Conservation (phyloP, 1,140 invertebrate genomes). For the Drosophila triauraria region DNA sequence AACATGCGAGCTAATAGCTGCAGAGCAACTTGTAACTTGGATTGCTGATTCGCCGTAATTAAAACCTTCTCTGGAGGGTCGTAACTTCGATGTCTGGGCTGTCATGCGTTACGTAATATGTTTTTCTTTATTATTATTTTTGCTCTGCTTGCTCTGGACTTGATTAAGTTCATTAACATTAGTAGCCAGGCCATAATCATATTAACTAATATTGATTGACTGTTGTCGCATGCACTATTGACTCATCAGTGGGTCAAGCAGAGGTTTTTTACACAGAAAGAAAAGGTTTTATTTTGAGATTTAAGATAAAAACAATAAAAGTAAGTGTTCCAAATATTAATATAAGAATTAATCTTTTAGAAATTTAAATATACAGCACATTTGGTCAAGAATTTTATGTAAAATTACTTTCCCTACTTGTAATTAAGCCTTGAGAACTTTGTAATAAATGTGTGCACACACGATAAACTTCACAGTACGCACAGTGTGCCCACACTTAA, state of each 20-base stretch:
- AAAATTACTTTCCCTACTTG: background rate
- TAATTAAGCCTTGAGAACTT: background rate
- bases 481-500: no score
- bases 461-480: no score
- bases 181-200: conserved; percentile 37
- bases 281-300: background rate
- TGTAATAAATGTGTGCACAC: background rate
- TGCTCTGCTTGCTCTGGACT: conserved; percentile 8
- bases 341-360: no score
- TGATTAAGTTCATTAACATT: conserved; percentile 53
- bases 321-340: no score
- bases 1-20: conserved; percentile 71
- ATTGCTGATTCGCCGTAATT: conserved; percentile 52
- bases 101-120: background rate
- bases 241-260: conserved; percentile 7
- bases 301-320: no score
- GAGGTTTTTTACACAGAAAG: background rate
- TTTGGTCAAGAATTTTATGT: no score
- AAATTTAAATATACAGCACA: no score
- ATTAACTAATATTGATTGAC: conserved; percentile 62
- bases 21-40: conserved; percentile 40
- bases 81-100: conserved; percentile 17
- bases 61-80: conserved; percentile 60
- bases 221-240: conserved; percentile 27
- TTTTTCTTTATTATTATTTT: background rate